Conservation (phyloP, 2,888 invertebrate species). For the Lacanobia oleracea region DNA sequence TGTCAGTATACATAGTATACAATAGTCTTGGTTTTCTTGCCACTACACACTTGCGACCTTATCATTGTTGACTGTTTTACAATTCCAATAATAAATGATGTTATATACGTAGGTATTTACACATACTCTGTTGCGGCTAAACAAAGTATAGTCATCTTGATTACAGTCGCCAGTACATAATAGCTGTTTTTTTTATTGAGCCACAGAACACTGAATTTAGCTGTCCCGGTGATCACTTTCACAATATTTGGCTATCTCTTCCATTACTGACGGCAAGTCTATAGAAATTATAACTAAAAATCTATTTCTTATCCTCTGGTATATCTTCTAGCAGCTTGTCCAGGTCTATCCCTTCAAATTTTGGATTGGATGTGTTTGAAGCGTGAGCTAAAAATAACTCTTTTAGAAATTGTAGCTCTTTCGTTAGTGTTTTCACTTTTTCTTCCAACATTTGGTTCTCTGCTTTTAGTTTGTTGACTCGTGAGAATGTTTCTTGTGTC, state of each 20-base stretch:
- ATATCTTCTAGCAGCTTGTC: constrained; percentile 90
- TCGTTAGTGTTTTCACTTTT: constrained; percentile 95
- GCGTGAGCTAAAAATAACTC: constrained; percentile 95
- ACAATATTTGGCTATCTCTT: constrained; percentile 30
- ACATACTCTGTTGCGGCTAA: not conserved
- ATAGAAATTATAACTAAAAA: constrained; percentile 36
- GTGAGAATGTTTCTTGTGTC: constrained; percentile 94
- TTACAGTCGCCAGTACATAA: constrained; percentile 17
- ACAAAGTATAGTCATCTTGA: constrained; percentile 8
- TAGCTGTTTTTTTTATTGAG: constrained; percentile 34
- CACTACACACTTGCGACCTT: constrained; percentile 28
- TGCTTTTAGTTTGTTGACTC: constrained; percentile 93
- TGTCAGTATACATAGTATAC: constrained; percentile 53
- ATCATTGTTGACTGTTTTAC: constrained; percentile 8
- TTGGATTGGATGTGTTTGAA: constrained; percentile 90
- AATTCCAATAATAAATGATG: constrained; percentile 10
- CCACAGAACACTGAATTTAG: constrained; percentile 28
- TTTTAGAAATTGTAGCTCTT: constrained; percentile 95
- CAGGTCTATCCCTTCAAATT: constrained; percentile 90
- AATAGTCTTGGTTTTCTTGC: constrained; percentile 24
- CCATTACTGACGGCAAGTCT: constrained; percentile 46
- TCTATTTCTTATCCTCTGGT: constrained; percentile 80
- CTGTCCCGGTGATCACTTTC: constrained; percentile 17
- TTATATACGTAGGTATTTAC: not conserved
- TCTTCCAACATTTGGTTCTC: constrained; percentile 95